Base-by-base conservation (phyloP, 2,797 vertebrate genomes). In the Taenioides sp. region DNA sequence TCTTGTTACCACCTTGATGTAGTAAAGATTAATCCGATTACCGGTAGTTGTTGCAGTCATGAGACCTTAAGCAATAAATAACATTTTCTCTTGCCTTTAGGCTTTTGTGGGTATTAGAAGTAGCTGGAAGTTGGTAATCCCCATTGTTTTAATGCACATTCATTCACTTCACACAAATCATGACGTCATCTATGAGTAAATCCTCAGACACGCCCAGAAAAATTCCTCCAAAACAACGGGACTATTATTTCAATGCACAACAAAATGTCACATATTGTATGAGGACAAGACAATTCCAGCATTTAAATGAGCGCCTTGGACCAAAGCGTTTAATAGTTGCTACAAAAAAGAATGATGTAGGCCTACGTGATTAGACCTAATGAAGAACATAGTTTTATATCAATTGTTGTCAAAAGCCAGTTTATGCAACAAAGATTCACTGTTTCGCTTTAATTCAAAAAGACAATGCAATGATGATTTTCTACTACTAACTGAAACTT, bases 201-300 rank as follows among this genome's bases (percentile, higher is more conserved):
- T 25, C 54, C 66, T 12, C 1, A 2, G 57, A 64, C n/a, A 63
- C 31, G 70, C 40, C 20, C 75, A 72, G 63, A 71, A 25, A 47
- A 34, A 4, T 62, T 84, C 63, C 40, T 58, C 43, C 4, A 37
- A 52, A 79, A 82, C 82, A 81, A 81, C 80, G 7, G 55, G 7
- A 54, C 40, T 12, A 71, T 80, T 81, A 74, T 75, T 58, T 10
- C 18, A 12, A 37, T 34, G 34, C 10, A 25, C 37, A 52, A 27
- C 1, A 14, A 58, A 80, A 75, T 72, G 23, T 61, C 74, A 70
- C 55, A 73, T 62, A 75, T 73, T 68, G 77, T 22, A 73, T 67
- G 23, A 71, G 50, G 50, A 61, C 40, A 28, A n/a, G 11, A 5
- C 58, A 61, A 7, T 50, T 40, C 67, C 52, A 57, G 60, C 54